A percentile compares a stretch with the other conserved stretches of the same genome.
phyloP scores from a whole-genome alignment of 35 echinoderm and acorn worm genomes.

The Patiria miniata region DNA sequence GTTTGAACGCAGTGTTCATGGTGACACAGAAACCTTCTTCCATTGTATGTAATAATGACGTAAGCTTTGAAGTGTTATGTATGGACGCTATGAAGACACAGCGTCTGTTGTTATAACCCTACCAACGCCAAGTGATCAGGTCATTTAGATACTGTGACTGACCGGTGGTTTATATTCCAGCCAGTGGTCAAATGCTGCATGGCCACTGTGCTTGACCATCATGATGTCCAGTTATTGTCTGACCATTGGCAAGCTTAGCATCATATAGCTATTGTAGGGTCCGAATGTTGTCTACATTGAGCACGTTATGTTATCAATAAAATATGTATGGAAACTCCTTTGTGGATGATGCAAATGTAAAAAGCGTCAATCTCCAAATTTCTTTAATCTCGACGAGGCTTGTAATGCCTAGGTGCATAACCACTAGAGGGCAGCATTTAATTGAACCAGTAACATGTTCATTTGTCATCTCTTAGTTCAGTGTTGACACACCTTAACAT shows the following conservation, averaged over 20 bases:
- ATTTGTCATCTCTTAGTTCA: too few species aligned
- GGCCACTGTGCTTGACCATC: neutral
- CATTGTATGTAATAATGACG: constrained; percentile 11
- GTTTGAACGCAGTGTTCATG: neutral
- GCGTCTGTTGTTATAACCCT: too few species aligned
- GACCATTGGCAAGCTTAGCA: neutral
- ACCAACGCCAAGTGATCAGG: too few species aligned
- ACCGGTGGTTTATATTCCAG: neutral
- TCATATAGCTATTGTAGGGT: neutral
- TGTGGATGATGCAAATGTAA: constrained; percentile 19
- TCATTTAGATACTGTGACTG: neutral
- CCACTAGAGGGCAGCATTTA: too few species aligned
- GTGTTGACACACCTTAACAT: too few species aligned
- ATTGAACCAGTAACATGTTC: too few species aligned
- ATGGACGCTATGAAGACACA: too few species aligned
- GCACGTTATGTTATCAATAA: constrained; percentile 14
- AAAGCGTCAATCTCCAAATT: neutral
- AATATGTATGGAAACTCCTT: constrained; percentile 8
- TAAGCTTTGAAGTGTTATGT: neutral
- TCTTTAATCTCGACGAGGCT: too few species aligned
- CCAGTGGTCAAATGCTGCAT: constrained; percentile 13
- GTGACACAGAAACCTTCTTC: constrained; percentile 17
- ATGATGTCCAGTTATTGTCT: neutral
- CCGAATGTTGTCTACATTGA: neutral
- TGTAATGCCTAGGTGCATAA: too few species aligned